Conservation (phyloP, 1,140 invertebrate species). For the Nasonia vitripennis region DNA sequence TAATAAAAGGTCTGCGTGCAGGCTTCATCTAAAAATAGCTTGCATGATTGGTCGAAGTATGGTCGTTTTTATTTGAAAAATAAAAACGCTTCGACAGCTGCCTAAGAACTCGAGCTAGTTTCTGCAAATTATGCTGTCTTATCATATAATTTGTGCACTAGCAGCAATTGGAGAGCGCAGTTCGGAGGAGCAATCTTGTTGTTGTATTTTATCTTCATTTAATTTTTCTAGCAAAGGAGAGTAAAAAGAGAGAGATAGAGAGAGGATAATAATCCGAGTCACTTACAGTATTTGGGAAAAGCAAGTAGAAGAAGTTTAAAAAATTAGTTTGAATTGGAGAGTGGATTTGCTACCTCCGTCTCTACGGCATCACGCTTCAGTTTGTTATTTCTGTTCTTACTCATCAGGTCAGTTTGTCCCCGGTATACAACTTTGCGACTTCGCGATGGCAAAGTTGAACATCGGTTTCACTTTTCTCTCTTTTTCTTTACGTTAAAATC, state of each 20-base stretch:
- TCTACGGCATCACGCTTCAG: constrained; percentile 12
- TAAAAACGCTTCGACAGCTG: constrained; percentile 39
- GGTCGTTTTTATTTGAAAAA: not conserved
- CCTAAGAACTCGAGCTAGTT: constrained; percentile 27
- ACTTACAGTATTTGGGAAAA: not conserved
- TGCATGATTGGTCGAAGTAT: constrained; percentile 47
- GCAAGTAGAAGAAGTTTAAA: constrained; percentile 2
- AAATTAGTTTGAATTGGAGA: not conserved
- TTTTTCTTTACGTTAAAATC: constrained; percentile 34
- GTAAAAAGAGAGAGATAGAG: not conserved
- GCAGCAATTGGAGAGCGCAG: constrained; percentile 54
- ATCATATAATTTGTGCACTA: constrained; percentile 60
- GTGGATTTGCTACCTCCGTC: constrained; percentile 15
- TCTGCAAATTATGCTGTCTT: constrained; percentile 29
- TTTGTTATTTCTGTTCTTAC: not conserved
- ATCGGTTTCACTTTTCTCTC: not conserved
- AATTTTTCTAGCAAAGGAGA: not conserved
- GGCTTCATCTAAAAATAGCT: constrained; percentile 38
- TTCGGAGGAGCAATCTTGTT: constrained; percentile 13
- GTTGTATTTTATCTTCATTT: not conserved
- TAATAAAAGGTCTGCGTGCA: constrained; percentile 6
- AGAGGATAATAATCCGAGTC: not conserved
- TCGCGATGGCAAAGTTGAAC: constrained; percentile 23
- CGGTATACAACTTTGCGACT: constrained; percentile 27
- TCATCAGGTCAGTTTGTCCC: not conserved